phyloP scores from a whole-genome alignment of 2,888 invertebrate genomes.

The Hypolimnas misippus region DNA sequence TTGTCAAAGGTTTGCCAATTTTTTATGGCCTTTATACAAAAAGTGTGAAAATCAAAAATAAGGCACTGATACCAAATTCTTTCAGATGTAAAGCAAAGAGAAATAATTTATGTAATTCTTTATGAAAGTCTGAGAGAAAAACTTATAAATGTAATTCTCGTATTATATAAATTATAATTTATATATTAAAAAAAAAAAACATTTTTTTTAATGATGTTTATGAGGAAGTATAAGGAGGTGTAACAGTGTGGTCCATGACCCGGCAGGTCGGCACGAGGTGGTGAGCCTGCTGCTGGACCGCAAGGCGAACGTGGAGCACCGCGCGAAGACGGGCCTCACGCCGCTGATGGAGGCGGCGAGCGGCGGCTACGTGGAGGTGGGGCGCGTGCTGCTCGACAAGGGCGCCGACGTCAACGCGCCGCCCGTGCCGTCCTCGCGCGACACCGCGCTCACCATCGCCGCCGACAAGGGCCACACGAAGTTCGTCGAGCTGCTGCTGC shows the following conservation, averaged over 20 bases:
- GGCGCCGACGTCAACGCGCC: conserved; percentile 99
- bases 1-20: no score
- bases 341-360: conserved; percentile 99
- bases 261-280: conserved; percentile 96
- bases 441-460: conserved; percentile 99
- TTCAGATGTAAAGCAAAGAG: no score
- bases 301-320: conserved; percentile 99
- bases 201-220: no score
- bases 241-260: neutral
- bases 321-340: conserved; percentile 99
- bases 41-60: no score
- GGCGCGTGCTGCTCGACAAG: conserved; percentile 96
- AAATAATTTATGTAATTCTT: no score
- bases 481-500: conserved; percentile 92
- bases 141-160: no score
- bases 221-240: neutral
- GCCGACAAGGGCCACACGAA: conserved; percentile 99
- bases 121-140: no score
- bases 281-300: conserved; percentile 97
- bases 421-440: conserved; percentile 98
- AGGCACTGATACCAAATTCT: no score
- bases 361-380: conserved; percentile 99
- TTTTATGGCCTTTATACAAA: no score
- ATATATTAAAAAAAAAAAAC: no score
- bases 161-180: no score